A percentile compares a stretch with the other conserved stretches of the same genome.
phyloP scores from a whole-genome alignment of 2,888 invertebrate species.

The Apotomis turbidana region DNA sequence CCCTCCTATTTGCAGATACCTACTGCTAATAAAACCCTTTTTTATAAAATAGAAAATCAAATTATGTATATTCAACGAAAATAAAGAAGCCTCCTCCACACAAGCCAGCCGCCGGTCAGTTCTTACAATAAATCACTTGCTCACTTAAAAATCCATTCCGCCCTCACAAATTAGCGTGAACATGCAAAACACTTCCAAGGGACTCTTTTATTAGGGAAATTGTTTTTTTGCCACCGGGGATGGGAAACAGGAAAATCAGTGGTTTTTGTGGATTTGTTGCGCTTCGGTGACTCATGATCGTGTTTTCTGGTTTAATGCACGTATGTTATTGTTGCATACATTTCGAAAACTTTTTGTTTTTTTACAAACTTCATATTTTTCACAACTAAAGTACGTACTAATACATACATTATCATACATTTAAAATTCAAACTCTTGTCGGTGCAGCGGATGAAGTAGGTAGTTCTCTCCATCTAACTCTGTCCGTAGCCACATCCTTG shows the following conservation, averaged over 20 bases:
- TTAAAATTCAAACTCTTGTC: too few species aligned
- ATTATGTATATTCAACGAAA: not conserved
- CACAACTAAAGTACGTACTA: too few species aligned
- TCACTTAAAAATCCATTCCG: constrained; percentile 41
- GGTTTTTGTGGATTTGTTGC: constrained; percentile 15
- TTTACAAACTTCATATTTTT: too few species aligned
- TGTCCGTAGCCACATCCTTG: too few species aligned
- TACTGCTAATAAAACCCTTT: too few species aligned
- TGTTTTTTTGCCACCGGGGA: constrained; percentile 2
- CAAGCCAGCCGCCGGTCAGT: constrained; percentile 45
- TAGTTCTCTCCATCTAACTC: too few species aligned
- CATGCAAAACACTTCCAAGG: constrained; percentile 28
- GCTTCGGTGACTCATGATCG: too few species aligned
- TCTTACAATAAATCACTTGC: constrained; percentile 74
- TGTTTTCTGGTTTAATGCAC: not conserved
- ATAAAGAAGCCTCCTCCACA: constrained; percentile 51
- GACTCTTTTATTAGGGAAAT: constrained; percentile 26
- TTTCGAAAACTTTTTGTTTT: too few species aligned
- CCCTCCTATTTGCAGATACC: too few species aligned
- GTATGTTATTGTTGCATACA: not conserved
- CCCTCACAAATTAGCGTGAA: constrained; percentile 32
- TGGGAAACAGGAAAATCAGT: not conserved
- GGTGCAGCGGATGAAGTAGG: too few species aligned
- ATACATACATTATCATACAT: too few species aligned
- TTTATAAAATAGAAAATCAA: too few species aligned